Evolutionary conservation across 2,113 vertebrate species (phyloP).

Genomic region (Hiodon tergisus): DNA sequence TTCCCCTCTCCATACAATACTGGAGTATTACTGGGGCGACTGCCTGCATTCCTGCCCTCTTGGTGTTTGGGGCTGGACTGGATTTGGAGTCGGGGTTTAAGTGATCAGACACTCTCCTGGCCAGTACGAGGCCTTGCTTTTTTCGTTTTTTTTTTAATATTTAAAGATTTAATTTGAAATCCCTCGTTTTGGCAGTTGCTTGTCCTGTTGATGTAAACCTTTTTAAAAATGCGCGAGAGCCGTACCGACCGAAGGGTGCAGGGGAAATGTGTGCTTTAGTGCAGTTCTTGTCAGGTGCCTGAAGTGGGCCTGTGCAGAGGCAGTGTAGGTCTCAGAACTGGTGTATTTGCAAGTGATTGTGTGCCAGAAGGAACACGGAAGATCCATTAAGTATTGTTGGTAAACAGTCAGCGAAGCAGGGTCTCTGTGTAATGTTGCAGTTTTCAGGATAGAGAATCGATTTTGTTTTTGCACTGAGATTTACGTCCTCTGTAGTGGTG

Average conservation of each 20-base stretch:
- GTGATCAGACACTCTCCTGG: slow-evolving; percentile 33
- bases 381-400: too few species aligned
- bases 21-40: slow-evolving; percentile 59
- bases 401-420: too few species aligned
- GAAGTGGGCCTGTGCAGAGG: background rate
- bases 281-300: slow-evolving; percentile 56
- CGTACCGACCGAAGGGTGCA: slow-evolving; percentile 9
- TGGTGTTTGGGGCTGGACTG: slow-evolving; percentile 42
- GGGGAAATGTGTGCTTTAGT: slow-evolving; percentile 47
- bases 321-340: too few species aligned
- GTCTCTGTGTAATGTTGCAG: too few species aligned
- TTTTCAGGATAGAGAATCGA: too few species aligned
- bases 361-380: too few species aligned
- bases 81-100: slow-evolving; percentile 41
- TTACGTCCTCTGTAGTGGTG: too few species aligned
- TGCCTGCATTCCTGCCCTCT: slow-evolving; percentile 55
- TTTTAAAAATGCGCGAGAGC: slow-evolving; percentile 39
- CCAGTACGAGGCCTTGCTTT: slow-evolving; percentile 30
- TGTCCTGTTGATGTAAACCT: slow-evolving; percentile 33
- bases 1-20: slow-evolving; percentile 22
- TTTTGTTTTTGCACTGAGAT: too few species aligned
- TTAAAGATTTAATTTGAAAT: slow-evolving; percentile 14
- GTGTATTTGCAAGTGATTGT: too few species aligned
- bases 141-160: background rate
- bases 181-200: slow-evolving; percentile 23